phyloP scores from a whole-genome alignment of 2,888 invertebrate genomes.

The Onthophagus sagittarius region DNA sequence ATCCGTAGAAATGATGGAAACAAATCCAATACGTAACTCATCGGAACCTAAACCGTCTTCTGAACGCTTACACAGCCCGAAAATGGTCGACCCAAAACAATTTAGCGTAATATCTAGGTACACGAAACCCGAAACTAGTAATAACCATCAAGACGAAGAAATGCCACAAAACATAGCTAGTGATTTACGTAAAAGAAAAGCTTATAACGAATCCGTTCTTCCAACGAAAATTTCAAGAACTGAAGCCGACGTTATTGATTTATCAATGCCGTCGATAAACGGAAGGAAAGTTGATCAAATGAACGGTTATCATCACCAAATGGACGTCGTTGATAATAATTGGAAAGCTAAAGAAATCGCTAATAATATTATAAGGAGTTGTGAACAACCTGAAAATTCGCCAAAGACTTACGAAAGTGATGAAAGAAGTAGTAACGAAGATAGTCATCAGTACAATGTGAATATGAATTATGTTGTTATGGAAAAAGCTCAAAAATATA shows the following conservation, averaged over 20 bases:
- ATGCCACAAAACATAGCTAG: constrained; percentile 20
- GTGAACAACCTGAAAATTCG: neutral
- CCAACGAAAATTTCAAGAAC: constrained; percentile 35
- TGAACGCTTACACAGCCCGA: neutral
- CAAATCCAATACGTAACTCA: constrained; percentile 4
- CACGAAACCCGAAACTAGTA: neutral
- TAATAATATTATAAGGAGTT: neutral
- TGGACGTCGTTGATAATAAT: neutral
- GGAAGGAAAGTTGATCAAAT: constrained; percentile 5
- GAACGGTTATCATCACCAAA: neutral
- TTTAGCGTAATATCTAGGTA: constrained; percentile 43
- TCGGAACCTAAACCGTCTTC: neutral
- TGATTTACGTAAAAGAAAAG: constrained; percentile 23
- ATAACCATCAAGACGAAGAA: neutral
- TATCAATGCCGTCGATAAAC: constrained; percentile 34
- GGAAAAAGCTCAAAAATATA: constrained; percentile 14
- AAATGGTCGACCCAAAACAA: constrained; percentile 37
- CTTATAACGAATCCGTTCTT: constrained; percentile 11
- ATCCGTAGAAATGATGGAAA: constrained; percentile 7
- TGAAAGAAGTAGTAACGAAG: neutral
- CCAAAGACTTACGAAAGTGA: constrained; percentile 10
- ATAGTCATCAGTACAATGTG: neutral
- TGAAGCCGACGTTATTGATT: constrained; percentile 44
- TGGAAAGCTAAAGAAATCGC: neutral
- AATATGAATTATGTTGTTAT: neutral